Conservation (phyloP, 2,113 vertebrate species). For the Geococcyx californianus region DNA sequence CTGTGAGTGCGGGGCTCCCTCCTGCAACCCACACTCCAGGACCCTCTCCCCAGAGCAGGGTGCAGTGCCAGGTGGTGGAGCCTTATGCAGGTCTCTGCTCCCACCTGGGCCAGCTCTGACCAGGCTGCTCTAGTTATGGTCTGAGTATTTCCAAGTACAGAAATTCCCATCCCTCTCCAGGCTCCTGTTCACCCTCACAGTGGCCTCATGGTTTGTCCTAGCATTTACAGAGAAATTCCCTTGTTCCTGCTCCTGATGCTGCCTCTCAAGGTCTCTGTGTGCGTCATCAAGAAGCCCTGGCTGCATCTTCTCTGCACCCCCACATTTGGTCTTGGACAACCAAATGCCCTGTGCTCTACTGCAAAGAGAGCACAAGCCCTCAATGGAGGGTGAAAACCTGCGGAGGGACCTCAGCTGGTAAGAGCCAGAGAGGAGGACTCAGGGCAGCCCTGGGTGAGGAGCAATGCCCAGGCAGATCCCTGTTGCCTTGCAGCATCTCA, state of each 20-base stretch:
- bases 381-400: neutral
- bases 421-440: neutral
- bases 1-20: neutral
- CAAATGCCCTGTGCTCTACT: neutral
- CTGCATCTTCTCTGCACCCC: neutral
- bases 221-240: neutral
- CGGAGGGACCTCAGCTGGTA: neutral
- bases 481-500: neutral
- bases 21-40: neutral
- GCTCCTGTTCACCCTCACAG: neutral
- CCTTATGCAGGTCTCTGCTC: neutral
- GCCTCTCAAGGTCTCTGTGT: neutral
- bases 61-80: neutral
- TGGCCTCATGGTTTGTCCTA: neutral
- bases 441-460: neutral
- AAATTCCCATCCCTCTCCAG: neutral
- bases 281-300: accelerated
- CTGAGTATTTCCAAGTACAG: neutral
- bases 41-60: neutral
- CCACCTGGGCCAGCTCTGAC: neutral
- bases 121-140: neutral
- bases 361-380: neutral
- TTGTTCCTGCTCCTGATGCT: neutral
- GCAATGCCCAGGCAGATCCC: neutral
- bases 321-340: neutral